Conservation (phyloP, 1,140 invertebrate genomes). For the Tribolium madens region DNA sequence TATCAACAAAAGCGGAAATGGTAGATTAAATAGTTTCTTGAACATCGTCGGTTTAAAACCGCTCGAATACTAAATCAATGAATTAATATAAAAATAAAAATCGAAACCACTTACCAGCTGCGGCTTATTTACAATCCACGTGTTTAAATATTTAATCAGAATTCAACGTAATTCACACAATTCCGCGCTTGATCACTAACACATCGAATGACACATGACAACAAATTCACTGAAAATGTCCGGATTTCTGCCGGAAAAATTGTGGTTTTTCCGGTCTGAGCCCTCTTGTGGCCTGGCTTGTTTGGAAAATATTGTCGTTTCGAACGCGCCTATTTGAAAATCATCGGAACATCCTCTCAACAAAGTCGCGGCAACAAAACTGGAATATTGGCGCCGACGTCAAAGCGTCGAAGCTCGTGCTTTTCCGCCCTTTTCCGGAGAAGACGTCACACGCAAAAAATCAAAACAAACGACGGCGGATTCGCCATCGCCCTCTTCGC, state of each 20-base stretch:
- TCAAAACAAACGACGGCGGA: slow-evolving; percentile 35
- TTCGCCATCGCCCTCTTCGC: slow-evolving; percentile 39
- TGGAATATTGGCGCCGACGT: slow-evolving; percentile 57
- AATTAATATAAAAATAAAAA: slow-evolving; percentile 7
- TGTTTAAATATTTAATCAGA: slow-evolving; percentile 33
- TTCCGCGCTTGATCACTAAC: slow-evolving; percentile 19
- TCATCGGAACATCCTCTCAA: slow-evolving; percentile 52
- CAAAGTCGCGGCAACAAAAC: slow-evolving; percentile 56
- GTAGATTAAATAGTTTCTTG: slow-evolving; percentile 39
- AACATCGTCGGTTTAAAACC: slow-evolving; percentile 1
- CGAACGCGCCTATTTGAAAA: slow-evolving; percentile 20
- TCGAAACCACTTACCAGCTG: slow-evolving; percentile 15
- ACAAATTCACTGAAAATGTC: not conserved
- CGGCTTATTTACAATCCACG: slow-evolving; percentile 38
- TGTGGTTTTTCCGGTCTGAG: not conserved
- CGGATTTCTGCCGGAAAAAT: too few species aligned
- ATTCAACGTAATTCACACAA: slow-evolving; percentile 20
- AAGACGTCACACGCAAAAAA: slow-evolving; percentile 44
- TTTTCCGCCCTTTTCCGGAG: slow-evolving; percentile 43
- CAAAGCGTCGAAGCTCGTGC: slow-evolving; percentile 47
- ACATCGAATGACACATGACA: slow-evolving; percentile 3
- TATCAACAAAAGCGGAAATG: slow-evolving; percentile 42
- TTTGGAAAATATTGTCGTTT: slow-evolving; percentile 3
- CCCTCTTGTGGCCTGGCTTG: too few species aligned
- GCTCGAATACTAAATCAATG: too few species aligned